Percentiles rank a stretch among this genome's conserved stretches.
phyloP scores from a whole-genome alignment of 1,140 invertebrate species.

The Megathymus violae region DNA sequence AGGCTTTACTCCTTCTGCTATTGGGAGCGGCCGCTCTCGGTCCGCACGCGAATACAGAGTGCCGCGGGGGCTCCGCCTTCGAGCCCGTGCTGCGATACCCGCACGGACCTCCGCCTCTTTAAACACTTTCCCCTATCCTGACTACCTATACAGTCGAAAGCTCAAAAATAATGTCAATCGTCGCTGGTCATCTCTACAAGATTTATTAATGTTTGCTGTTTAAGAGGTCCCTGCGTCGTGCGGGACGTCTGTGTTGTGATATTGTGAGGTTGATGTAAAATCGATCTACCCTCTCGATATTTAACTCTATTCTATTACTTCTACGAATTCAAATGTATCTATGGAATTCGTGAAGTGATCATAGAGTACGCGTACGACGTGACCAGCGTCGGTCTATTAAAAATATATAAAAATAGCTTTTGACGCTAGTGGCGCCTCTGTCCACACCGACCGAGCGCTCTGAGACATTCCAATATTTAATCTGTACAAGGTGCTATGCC shows the following conservation, averaged over 20 bases:
- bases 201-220: conserved; percentile 16
- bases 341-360: background rate
- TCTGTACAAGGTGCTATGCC: no score
- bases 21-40: conserved; percentile 94
- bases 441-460: no score
- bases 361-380: background rate
- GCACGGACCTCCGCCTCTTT: conserved; percentile 95
- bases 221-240: background rate
- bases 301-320: conserved; percentile 1
- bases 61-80: conserved; percentile 90
- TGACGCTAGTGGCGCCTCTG: no score
- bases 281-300: conserved; percentile 28
- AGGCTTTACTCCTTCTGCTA: conserved; percentile 94
- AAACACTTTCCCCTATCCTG: conserved; percentile 49
- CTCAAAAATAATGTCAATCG: conserved; percentile 21
- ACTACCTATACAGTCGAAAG: conserved; percentile 23
- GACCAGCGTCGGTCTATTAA: conserved; percentile 5
- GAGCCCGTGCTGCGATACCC: conserved; percentile 94
- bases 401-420: conserved; percentile 26
- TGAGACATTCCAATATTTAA: no score
- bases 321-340: background rate
- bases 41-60: conserved; percentile 92
- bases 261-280: no score
- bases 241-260: conserved; percentile 4
- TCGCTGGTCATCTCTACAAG: background rate